Conservation (phyloP, 37 sponge, comb jelly and placozoan genomes). For the Axinella damicornis region DNA sequence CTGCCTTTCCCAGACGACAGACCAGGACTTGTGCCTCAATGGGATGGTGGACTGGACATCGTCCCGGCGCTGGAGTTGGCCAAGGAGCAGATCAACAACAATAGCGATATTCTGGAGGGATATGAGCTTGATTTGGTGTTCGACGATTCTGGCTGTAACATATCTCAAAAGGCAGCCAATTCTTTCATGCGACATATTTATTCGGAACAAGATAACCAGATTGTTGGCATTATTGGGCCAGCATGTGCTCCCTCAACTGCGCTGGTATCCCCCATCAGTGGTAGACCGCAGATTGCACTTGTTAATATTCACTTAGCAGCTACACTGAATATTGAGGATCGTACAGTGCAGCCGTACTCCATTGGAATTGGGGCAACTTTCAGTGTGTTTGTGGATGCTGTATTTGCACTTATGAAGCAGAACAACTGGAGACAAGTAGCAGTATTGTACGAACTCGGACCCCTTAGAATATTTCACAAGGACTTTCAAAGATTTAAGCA, state of each 20-base stretch:
- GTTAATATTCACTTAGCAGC: neutral
- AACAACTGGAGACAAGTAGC: neutral
- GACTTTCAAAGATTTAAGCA: too few relatives aligned
- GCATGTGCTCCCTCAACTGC: neutral
- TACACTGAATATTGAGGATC: neutral
- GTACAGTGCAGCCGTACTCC: neutral
- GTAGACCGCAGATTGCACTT: neutral
- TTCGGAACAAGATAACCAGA: neutral
- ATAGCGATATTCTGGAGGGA: neutral
- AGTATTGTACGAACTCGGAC: neutral
- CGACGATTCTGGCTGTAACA: slow-evolving; percentile 10
- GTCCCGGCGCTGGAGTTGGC: slow-evolving; percentile 10
- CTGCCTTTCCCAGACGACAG: neutral
- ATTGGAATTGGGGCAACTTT: neutral
- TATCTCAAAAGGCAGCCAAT: neutral
- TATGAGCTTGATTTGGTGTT: slow-evolving; percentile 1
- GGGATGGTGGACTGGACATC: neutral
- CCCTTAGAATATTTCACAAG: too few relatives aligned
- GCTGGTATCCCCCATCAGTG: neutral
- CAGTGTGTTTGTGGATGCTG: neutral
- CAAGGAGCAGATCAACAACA: neutral
- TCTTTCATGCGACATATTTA: neutral
- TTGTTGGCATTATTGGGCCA: neutral
- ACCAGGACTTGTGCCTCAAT: neutral
- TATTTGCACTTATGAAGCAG: neutral